Percentiles rank a stretch among this genome's conserved stretches.
These are phyloP conservation scores for Acholoe squamosa DNA, from an alignment of 2,888 invertebrate species.

Conservation along the genomic window DNA sequence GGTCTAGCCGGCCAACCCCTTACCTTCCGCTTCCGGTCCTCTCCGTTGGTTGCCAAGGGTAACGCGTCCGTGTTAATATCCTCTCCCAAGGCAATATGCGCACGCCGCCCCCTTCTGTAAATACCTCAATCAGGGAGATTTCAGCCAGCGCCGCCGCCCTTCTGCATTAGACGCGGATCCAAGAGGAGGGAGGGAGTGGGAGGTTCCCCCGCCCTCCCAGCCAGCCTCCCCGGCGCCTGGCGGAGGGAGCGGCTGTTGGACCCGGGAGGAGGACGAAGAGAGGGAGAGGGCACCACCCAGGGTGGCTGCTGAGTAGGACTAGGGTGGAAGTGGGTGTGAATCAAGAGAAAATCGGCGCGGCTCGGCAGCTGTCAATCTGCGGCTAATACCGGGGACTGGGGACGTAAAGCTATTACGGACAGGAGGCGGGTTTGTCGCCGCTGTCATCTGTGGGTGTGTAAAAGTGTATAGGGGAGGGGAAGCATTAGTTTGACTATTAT, in stretches of 20 bases:
- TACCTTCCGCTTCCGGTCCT: slow-evolving; percentile 51
- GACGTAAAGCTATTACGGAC: neutral
- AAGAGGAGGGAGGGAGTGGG: slow-evolving; percentile 2
- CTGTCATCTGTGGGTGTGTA: neutral
- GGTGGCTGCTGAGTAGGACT: neutral
- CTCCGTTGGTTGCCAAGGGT: slow-evolving; percentile 28
- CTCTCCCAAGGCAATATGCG: slow-evolving; percentile 50
- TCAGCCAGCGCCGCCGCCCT: neutral
- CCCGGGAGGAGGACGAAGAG: neutral
- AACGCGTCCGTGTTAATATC: slow-evolving; percentile 55
- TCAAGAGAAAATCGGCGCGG: neutral
- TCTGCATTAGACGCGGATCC: neutral
- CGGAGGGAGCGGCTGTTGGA: neutral
- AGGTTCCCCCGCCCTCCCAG: neutral
- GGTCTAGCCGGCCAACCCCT: slow-evolving; percentile 3
- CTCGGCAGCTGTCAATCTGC: neutral
- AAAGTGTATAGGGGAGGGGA: neutral
- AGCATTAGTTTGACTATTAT: no score
- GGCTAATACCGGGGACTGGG: neutral
- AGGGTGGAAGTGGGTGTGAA: neutral
- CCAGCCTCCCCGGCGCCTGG: neutral
- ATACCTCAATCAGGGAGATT: slow-evolving; percentile 51
- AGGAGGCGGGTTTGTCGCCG: neutral
- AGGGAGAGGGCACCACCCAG: neutral
- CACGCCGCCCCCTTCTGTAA: slow-evolving; percentile 51